Evolutionary conservation across 2,113 vertebrate genomes (phyloP).

Genomic region (Paracyprichromis sp.): DNA sequence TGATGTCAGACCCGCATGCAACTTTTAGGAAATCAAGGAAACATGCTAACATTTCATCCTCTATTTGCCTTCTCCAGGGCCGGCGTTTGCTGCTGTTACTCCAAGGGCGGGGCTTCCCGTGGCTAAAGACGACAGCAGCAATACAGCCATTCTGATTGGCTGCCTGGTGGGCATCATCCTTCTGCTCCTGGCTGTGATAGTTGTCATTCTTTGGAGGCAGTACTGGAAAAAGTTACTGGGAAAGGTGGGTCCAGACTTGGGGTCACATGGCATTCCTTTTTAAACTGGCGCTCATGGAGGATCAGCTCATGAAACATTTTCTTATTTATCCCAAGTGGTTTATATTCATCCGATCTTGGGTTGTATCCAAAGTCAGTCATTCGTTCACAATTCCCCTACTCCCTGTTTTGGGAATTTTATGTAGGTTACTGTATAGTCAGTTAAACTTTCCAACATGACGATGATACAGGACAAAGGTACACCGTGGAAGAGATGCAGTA

Average conservation of each 20-base stretch:
- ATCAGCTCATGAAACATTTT: background rate
- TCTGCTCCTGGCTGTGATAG: slow-evolving; percentile 83
- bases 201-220: slow-evolving; percentile 89
- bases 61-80: background rate
- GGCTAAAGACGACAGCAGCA: slow-evolving; percentile 82
- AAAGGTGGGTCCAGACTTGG: slow-evolving; percentile 71
- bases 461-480: background rate
- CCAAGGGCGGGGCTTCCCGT: slow-evolving; percentile 74
- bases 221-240: slow-evolving; percentile 89
- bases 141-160: slow-evolving; percentile 85
- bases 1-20: background rate
- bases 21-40: background rate
- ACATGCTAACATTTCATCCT: background rate
- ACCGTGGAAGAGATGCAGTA: background rate
- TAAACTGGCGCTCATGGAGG: background rate
- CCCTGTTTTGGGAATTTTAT: background rate
- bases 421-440: background rate
- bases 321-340: background rate
- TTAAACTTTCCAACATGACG: background rate
- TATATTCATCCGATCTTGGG: background rate
- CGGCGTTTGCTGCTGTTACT: slow-evolving; percentile 52
- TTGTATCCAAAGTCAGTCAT: background rate
- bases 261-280: background rate
- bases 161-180: slow-evolving; percentile 93
- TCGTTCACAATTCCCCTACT: background rate